phyloP scores from a whole-genome alignment of 2,888 invertebrate genomes.

The Eupithecia dodoneata region DNA sequence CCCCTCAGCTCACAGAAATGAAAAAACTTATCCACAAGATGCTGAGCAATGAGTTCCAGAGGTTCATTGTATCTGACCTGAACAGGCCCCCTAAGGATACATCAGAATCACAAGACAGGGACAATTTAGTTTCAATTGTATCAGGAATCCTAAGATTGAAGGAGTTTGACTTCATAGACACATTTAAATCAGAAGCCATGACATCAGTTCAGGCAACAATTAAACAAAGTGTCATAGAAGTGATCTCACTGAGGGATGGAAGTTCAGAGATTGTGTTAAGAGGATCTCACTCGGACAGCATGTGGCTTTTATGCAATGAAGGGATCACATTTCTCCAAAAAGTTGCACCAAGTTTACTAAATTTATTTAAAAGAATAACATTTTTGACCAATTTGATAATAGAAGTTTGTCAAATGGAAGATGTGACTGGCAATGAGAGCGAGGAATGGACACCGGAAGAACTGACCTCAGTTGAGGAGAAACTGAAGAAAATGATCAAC shows the following conservation, averaged over 20 bases:
- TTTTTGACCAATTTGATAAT: slow-evolving; percentile 90
- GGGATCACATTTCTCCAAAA: slow-evolving; percentile 88
- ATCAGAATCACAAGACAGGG: slow-evolving; percentile 89
- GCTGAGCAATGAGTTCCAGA: slow-evolving; percentile 97
- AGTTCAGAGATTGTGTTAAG: slow-evolving; percentile 76
- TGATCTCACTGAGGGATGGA: slow-evolving; percentile 76
- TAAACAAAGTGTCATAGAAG: slow-evolving; percentile 94
- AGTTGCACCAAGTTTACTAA: slow-evolving; percentile 86
- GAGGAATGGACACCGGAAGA: slow-evolving; percentile 89
- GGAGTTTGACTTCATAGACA: slow-evolving; percentile 94
- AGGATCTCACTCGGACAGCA: slow-evolving; percentile 74
- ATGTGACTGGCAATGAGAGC: slow-evolving; percentile 84
- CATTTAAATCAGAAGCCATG: slow-evolving; percentile 94
- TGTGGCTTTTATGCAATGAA: slow-evolving; percentile 86
- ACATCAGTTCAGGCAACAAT: slow-evolving; percentile 94
- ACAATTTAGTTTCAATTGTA: slow-evolving; percentile 93
- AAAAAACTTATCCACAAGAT: slow-evolving; percentile 98
- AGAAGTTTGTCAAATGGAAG: slow-evolving; percentile 87
- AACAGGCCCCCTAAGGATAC: slow-evolving; percentile 89
- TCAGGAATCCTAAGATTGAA: slow-evolving; percentile 95
- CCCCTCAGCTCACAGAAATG: slow-evolving; percentile 98
- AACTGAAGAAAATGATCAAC: slow-evolving; percentile 90
- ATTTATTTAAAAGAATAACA: slow-evolving; percentile 89
- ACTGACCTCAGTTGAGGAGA: slow-evolving; percentile 86
- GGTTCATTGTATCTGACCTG: slow-evolving; percentile 95